Conservation (phyloP, 2,888 invertebrate species). For the Lathronympha strigana region DNA sequence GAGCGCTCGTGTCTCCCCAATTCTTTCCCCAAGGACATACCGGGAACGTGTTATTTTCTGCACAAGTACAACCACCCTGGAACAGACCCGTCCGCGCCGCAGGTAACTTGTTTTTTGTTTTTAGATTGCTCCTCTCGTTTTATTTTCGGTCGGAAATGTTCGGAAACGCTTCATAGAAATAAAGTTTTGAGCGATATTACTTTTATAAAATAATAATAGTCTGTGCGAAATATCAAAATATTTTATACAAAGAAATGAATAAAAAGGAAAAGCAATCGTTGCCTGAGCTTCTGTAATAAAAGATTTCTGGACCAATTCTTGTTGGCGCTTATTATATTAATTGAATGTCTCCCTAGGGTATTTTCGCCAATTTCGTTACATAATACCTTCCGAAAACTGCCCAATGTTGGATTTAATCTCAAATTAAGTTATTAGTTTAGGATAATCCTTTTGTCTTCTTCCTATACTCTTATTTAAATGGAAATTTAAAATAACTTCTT, state of each 20-base stretch:
- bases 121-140: background rate
- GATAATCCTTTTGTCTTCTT: background rate
- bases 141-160: background rate
- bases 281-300: too few species aligned
- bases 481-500: background rate
- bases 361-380: background rate
- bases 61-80: constrained; percentile 90
- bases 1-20: constrained; percentile 91
- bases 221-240: too few species aligned
- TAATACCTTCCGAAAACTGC: background rate
- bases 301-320: too few species aligned
- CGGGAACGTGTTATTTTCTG: constrained; percentile 94
- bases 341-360: too few species aligned
- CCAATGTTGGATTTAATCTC: background rate
- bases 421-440: background rate
- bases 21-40: constrained; percentile 91
- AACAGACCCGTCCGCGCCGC: constrained; percentile 83
- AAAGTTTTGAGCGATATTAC: too few species aligned
- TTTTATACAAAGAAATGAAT: too few species aligned
- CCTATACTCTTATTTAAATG: background rate
- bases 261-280: too few species aligned
- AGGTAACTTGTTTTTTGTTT: constrained; percentile 65
- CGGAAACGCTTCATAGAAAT: too few species aligned
- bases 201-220: too few species aligned
- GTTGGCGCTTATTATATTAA: too few species aligned